These are phyloP conservation scores for Strix uralensis DNA, from an alignment of 2,113 vertebrate genomes.

Conservation along the genomic window DNA sequence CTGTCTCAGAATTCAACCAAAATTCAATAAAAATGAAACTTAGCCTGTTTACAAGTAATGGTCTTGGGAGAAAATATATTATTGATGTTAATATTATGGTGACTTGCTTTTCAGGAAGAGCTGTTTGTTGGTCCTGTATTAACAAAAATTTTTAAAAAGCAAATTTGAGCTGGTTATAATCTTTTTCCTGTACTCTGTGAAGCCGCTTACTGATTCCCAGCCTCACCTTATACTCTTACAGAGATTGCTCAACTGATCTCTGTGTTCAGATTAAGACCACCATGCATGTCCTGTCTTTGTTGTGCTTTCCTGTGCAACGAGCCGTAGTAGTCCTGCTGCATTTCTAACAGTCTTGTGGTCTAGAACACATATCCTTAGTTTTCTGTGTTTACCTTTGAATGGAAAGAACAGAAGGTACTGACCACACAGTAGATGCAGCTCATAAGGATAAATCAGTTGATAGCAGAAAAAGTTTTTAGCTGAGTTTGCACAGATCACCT, in stretches of 20 bases:
- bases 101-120: not conserved
- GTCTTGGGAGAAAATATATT: not conserved
- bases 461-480: not conserved
- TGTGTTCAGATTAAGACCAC: not conserved
- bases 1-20: not conserved
- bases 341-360: constrained; percentile 17
- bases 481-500: not conserved
- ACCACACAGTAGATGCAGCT: not conserved
- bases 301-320: constrained; percentile 13
- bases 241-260: not conserved
- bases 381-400: not conserved
- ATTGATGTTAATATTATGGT: not conserved
- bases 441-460: not conserved
- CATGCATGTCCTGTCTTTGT: not conserved
- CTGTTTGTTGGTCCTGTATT: not conserved
- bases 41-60: not conserved
- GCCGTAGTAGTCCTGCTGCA: constrained; percentile 6
- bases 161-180: not conserved
- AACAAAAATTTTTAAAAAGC: not conserved
- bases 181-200: not conserved
- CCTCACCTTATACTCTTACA: not conserved
- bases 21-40: not conserved
- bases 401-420: not conserved
- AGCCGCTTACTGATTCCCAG: not conserved
- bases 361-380: not conserved